phyloP scores from a whole-genome alignment of 2,113 vertebrate genomes.

The Nothocercus nigrocapillus region DNA sequence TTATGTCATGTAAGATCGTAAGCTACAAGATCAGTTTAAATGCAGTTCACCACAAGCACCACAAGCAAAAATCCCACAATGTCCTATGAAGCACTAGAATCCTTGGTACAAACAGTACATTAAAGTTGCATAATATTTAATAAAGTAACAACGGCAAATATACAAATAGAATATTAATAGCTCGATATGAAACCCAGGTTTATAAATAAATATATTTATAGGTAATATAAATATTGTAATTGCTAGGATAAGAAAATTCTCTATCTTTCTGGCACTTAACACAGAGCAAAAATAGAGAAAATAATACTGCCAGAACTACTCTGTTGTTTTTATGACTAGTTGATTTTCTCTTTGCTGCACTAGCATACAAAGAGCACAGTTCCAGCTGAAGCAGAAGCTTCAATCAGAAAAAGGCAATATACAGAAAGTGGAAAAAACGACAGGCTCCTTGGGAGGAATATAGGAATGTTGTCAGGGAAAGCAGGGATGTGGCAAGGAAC shows the following conservation, averaged over 20 bases:
- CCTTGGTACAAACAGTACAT: neutral
- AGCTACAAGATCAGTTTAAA: neutral
- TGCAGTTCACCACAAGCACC: fast-evolving
- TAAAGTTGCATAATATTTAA: neutral
- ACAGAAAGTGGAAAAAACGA: too few species aligned
- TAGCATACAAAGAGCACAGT: neutral
- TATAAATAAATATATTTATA: neutral
- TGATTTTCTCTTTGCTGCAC: neutral
- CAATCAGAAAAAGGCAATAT: neutral
- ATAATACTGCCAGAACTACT: neutral
- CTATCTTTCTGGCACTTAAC: neutral
- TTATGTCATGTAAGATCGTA: neutral
- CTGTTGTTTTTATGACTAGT: neutral
- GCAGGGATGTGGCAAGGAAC: too few species aligned
- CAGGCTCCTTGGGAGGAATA: too few species aligned
- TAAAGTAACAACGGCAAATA: neutral
- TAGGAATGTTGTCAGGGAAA: too few species aligned
- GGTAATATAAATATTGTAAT: neutral
- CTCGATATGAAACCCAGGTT: neutral
- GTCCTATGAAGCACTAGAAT: neutral
- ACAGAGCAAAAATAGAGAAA: neutral
- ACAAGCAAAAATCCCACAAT: neutral
- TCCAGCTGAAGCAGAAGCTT: neutral
- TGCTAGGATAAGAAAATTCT: neutral
- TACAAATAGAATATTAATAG: neutral